A percentile compares a stretch with the other conserved stretches of the same genome.
These are phyloP conservation scores for Propithecus coquereli DNA, from an alignment of 2,113 vertebrate genomes.

Conservation along the genomic window DNA sequence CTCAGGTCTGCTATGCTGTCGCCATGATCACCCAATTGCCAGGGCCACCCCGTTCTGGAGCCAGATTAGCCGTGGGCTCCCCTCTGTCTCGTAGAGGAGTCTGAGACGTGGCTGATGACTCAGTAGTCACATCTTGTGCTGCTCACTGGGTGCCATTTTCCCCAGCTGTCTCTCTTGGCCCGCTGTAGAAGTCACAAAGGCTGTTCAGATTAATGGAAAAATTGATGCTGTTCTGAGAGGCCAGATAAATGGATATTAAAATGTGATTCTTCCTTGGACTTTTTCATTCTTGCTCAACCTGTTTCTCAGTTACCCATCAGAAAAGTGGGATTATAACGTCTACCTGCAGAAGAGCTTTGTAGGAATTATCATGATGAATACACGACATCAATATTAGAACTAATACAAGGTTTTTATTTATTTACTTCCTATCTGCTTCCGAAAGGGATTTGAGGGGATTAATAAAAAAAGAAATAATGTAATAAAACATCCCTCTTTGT, in stretches of 20 bases:
- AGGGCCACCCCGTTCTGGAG: background rate
- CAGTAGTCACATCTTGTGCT: background rate
- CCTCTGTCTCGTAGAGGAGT: background rate
- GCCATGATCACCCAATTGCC: background rate
- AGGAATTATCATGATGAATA: background rate
- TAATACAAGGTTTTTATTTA: background rate
- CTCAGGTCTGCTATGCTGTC: background rate
- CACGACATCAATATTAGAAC: background rate
- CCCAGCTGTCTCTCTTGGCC: background rate
- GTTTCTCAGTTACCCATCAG: background rate
- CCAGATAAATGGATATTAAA: background rate
- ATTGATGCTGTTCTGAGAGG: background rate
- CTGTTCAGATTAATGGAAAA: background rate
- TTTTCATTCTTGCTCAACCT: background rate
- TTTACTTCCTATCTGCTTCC: background rate
- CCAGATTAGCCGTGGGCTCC: background rate
- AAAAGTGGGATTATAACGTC: background rate
- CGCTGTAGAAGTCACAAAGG: background rate
- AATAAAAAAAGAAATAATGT: background rate
- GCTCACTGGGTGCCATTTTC: background rate
- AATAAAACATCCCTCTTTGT: background rate
- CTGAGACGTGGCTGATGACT: background rate
- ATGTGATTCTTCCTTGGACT: background rate
- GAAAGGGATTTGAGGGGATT: background rate
- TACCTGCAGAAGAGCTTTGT: background rate